Evolutionary conservation across 2,113 vertebrate genomes (phyloP).

Genomic region (Rattus norvegicus): DNA sequence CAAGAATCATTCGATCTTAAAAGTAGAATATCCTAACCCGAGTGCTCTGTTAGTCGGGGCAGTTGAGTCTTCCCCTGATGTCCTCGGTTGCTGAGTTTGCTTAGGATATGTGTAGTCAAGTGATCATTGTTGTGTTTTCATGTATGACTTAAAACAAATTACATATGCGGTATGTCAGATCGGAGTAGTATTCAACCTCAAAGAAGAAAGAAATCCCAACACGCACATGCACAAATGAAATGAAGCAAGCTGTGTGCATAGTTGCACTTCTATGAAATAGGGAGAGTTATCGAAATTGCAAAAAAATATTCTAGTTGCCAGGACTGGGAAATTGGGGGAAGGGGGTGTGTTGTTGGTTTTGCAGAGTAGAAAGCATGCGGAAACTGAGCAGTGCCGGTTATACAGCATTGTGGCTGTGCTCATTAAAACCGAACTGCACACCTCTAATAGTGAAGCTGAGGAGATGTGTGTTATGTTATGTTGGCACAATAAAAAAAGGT

Average conservation of each 20-base stretch:
- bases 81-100: background rate
- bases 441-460: background rate
- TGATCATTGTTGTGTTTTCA: background rate
- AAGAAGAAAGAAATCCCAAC: background rate
- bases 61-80: background rate
- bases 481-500: background rate
- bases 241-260: background rate
- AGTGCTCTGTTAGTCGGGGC: background rate
- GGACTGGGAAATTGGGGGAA: background rate
- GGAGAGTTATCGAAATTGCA: background rate
- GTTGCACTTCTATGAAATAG: background rate
- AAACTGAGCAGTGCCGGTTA: background rate
- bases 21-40: background rate
- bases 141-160: background rate
- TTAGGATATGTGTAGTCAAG: background rate
- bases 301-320: background rate
- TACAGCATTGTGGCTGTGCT: rapidly evolving
- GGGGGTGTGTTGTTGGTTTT: background rate
- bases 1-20: background rate
- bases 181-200: background rate
- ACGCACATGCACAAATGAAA: background rate
- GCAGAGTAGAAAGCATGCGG: background rate
- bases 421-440: too few species aligned
- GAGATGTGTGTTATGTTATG: background rate
- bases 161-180: background rate